phyloP scores from a whole-genome alignment of 1,140 invertebrate genomes.

The Megathymus violae region DNA sequence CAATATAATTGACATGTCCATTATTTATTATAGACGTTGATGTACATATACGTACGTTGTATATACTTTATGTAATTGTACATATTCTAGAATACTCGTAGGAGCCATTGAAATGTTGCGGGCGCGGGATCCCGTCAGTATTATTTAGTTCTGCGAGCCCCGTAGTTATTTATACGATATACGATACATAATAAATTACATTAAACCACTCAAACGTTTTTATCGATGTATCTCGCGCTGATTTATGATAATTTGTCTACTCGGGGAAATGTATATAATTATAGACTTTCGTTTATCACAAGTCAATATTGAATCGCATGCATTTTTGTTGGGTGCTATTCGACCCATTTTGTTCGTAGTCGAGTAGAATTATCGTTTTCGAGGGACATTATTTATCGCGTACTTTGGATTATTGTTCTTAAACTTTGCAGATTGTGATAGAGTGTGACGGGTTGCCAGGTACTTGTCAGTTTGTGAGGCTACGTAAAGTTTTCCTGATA shows the following conservation, averaged over 20 bases:
- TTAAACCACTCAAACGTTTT: conserved; percentile 26
- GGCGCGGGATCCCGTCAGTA: conserved; percentile 69
- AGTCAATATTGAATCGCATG: conserved; percentile 34
- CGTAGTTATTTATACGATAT: conserved; percentile 55
- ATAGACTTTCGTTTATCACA: conserved; percentile 35
- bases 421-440: conserved; percentile 36
- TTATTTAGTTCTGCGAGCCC: conserved; percentile 67
- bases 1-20: conserved; percentile 75
- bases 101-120: conserved; percentile 45
- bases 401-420: conserved; percentile 36
- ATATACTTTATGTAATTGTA: conserved; percentile 74
- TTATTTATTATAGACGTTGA: conserved; percentile 76
- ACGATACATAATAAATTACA: conserved; percentile 37
- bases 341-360: conserved; percentile 24
- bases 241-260: conserved; percentile 25
- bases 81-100: conserved; percentile 67
- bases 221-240: conserved; percentile 34
- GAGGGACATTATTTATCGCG: conserved; percentile 16
- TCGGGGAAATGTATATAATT: conserved; percentile 28
- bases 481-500: conserved; percentile 67
- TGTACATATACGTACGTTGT: conserved; percentile 75
- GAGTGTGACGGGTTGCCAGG: conserved; percentile 15
- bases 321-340: conserved; percentile 41
- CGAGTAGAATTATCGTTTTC: conserved; percentile 25
- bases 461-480: conserved; percentile 33